A percentile compares a stretch with the other conserved stretches of the same genome.
Evolutionary conservation across 2,888 invertebrate genomes (phyloP).

Genomic region (Acanthosoma haemorrhoidale): DNA sequence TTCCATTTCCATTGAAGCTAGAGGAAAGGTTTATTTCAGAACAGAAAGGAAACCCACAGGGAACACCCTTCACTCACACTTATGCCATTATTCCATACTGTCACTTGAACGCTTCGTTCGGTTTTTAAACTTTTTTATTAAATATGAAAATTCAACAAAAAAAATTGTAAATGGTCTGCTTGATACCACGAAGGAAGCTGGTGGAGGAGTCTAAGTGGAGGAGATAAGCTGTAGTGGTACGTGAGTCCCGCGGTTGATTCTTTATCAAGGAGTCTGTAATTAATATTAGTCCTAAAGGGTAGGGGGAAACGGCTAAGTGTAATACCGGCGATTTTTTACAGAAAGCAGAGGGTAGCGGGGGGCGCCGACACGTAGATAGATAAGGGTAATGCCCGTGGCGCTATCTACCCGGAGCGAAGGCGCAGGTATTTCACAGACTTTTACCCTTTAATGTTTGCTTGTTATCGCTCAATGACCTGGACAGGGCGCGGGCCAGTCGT

Average conservation of each 20-base stretch:
- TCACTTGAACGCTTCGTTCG: no score
- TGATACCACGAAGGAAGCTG: not conserved
- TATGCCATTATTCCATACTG: no score
- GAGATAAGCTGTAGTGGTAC: not conserved
- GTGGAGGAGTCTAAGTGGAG: not conserved
- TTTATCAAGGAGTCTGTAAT: not conserved
- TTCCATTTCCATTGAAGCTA: no score
- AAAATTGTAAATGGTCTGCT: no score
- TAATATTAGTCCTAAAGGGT: conserved; percentile 7
- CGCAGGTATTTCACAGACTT: not conserved
- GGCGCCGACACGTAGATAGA: not conserved
- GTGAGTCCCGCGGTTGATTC: not conserved
- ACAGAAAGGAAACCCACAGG: no score
- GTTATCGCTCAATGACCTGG: not conserved
- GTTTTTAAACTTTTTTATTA: no score
- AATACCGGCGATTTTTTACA: not conserved
- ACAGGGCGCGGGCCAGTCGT: not conserved
- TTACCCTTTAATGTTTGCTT: conserved; percentile 2
- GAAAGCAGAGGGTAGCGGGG: not conserved
- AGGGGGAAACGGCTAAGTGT: no score
- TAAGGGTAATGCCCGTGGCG: not conserved
- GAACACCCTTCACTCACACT: no score
- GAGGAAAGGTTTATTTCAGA: no score
- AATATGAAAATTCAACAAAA: no score
- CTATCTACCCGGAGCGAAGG: not conserved